Evolutionary conservation across 2,797 vertebrate species (phyloP), one percentile per base, ranked within the genome.

Genomic region (Spinus olivaceus): DNA sequence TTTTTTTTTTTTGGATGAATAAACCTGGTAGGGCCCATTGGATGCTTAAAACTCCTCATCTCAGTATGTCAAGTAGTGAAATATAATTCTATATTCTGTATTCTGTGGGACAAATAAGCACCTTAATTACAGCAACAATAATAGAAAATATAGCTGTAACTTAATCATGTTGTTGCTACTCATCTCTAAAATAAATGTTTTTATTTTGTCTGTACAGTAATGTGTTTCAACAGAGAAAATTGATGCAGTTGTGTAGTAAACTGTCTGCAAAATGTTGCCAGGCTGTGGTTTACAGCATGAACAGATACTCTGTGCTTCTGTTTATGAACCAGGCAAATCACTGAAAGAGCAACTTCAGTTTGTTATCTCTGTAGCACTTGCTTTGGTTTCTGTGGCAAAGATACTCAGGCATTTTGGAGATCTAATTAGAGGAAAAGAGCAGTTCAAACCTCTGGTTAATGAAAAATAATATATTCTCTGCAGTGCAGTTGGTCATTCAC

Each of bases 101-200:
- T 71, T 90, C 61, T 66, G n/a, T 60, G 37, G 86, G 46, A 81
- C 47, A 91, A 88, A 88, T 70, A 95, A 94, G 54, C 46, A 59
- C 28, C 37, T 77, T 86, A 81, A 88, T 93, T 82, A 82, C 61
- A 54, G 57, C 33, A 82, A 81, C 33, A 89, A 67, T 65, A 93
- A 83, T 50, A 81, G 79, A 81, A 83, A 54, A 74, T 66, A 61
- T 71, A 82, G 46, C 71, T 89, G 81, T 76, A 85, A 63, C 67
- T 85, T 59, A 84, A 85, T 92, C 61, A 69, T 57, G 12, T 54
- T 77, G 35, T 50, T 92, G 69, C 50, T 51, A 24, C 60, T 92
- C 41, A 80, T 76, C 60, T 83, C 69, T 74, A 50, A 90, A 93
- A 94, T 24, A 87, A 86, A 70, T 84, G 33, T 35, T 92, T 90